A percentile compares a stretch with the other conserved stretches of the same genome.
phyloP scores from a whole-genome alignment of 2,888 invertebrate genomes.

The Melieria crassipennis region DNA sequence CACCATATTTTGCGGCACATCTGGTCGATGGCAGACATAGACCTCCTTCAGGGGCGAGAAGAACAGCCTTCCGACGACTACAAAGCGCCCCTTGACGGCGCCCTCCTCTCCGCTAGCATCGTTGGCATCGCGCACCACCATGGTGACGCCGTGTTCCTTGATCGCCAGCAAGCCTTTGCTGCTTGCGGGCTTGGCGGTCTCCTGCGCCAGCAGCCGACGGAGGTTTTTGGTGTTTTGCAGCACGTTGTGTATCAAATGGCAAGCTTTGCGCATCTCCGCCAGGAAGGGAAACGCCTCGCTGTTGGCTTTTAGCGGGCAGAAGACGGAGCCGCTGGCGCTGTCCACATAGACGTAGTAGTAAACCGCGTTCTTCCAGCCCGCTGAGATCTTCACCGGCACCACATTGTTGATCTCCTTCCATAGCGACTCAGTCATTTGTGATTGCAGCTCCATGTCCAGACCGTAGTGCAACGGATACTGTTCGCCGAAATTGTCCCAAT shows the following conservation, averaged over 20 bases:
- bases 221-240: conserved; percentile 71
- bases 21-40: conserved; percentile 88
- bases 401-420: conserved; percentile 72
- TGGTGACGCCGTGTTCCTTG: conserved; percentile 85
- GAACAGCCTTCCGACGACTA: conserved; percentile 75
- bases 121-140: conserved; percentile 68
- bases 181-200: conserved; percentile 12
- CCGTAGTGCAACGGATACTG: conserved; percentile 56
- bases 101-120: conserved; percentile 61
- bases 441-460: conserved; percentile 48
- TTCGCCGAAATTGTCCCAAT: conserved; percentile 73
- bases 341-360: conserved; percentile 58
- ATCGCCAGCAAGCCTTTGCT: conserved; percentile 71
- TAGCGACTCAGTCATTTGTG: conserved; percentile 77
- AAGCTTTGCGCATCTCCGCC: conserved; percentile 76
- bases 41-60: conserved; percentile 81
- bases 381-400: conserved; percentile 60
- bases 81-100: conserved; percentile 62
- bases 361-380: conserved; percentile 59
- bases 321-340: conserved; percentile 50
- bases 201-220: conserved; percentile 42
- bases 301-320: conserved; percentile 55
- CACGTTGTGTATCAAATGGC: conserved; percentile 77
- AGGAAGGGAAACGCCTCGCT: conserved; percentile 70
- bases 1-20: conserved; percentile 85